These are phyloP conservation scores for Poecilobothrus nobilitatus DNA, from an alignment of 2,888 invertebrate genomes.

Conservation along the genomic window DNA sequence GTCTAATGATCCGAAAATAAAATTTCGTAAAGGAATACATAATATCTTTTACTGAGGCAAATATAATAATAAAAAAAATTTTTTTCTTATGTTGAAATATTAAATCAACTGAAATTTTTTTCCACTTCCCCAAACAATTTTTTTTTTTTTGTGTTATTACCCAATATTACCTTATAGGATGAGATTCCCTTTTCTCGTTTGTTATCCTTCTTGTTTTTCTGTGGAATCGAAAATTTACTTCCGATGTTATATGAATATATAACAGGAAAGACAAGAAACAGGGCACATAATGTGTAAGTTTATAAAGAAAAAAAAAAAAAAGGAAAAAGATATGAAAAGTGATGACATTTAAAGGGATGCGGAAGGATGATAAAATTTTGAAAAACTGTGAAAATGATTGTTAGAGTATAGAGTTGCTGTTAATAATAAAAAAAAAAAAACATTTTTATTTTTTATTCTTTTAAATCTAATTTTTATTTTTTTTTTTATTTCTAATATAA, in stretches of 20 bases:
- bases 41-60: no score
- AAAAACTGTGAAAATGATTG: background rate
- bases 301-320: no score
- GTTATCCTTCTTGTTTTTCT: no score
- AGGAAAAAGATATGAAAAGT: no score
- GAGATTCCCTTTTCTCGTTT: no score
- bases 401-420: background rate
- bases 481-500: background rate
- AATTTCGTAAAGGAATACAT: background rate
- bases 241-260: no score
- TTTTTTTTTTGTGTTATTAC: background rate
- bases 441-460: background rate
- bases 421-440: background rate
- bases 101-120: background rate
- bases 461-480: background rate
- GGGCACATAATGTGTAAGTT: no score
- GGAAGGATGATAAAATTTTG: background rate
- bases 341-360: background rate
- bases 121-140: background rate
- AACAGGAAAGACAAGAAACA: no score
- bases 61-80: background rate
- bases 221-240: no score
- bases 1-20: background rate
- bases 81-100: background rate
- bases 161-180: no score